Evolutionary conservation across 2,888 invertebrate genomes (phyloP).

Genomic region (Chymomyza procnemis): DNA sequence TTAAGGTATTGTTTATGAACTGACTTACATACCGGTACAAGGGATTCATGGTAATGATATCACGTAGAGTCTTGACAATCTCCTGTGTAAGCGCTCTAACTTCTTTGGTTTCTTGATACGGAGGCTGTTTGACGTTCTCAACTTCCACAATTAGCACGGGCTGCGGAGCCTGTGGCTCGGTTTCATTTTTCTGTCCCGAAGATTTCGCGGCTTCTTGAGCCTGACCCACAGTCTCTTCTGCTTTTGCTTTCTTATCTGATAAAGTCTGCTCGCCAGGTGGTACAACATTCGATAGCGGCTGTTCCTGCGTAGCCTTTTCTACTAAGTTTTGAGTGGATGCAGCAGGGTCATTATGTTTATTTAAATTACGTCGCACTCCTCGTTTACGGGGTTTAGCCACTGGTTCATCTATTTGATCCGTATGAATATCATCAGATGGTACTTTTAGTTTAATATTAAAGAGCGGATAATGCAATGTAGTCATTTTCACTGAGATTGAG

Average conservation of each 20-base stretch:
- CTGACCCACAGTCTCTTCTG: not conserved
- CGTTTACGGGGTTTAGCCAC: conserved; percentile 73
- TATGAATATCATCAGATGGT: conserved; percentile 87
- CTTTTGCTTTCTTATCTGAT: conserved; percentile 29
- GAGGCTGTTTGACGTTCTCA: conserved; percentile 92
- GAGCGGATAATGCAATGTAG: conserved; percentile 90
- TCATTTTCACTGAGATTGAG: conserved; percentile 78
- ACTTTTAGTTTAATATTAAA: conserved; percentile 90
- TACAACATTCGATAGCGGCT: conserved; percentile 33
- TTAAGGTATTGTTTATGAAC: not conserved
- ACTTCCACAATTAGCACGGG: conserved; percentile 94
- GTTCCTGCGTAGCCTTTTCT: conserved; percentile 39
- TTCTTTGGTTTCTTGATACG: conserved; percentile 94
- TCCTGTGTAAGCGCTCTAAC: conserved; percentile 98
- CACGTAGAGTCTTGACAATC: conserved; percentile 97
- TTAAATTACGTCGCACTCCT: conserved; percentile 67
- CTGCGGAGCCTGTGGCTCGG: conserved; percentile 56
- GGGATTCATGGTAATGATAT: conserved; percentile 98
- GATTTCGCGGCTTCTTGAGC: not conserved
- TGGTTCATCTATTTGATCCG: conserved; percentile 78
- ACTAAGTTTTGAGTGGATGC: conserved; percentile 21
- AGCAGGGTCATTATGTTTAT: conserved; percentile 29
- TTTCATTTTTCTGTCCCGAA: not conserved
- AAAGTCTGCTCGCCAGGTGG: conserved; percentile 33
- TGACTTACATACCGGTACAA: conserved; percentile 83